Percentiles rank a stretch among this genome's conserved stretches.
phyloP scores from a whole-genome alignment of 2,113 vertebrate genomes.

The Chunga burmeisteri region DNA sequence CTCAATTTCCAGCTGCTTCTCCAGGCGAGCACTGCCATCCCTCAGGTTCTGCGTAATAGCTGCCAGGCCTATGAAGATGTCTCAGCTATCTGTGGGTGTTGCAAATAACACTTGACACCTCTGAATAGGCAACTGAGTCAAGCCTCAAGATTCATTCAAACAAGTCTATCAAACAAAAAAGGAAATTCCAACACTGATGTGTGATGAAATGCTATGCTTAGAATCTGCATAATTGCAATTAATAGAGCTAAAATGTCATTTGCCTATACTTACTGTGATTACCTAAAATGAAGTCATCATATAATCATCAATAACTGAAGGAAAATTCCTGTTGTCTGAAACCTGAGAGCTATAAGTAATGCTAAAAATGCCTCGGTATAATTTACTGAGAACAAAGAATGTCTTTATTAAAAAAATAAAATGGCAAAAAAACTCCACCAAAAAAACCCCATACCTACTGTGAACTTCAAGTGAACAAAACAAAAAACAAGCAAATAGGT shows the following conservation, averaged over 20 bases:
- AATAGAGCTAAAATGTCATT: not conserved
- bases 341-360: not conserved
- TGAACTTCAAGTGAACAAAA: not conserved
- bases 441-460: not conserved
- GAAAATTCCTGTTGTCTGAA: not conserved
- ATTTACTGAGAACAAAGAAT: not conserved
- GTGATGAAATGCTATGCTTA: not conserved
- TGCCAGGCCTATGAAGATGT: not conserved
- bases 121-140: conserved; percentile 5
- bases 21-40: not conserved
- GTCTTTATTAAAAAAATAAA: not conserved
- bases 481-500: not conserved
- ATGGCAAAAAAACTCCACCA: not conserved
- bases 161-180: not conserved
- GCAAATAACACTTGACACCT: not conserved
- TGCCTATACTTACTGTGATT: not conserved
- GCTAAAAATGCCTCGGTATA: not conserved
- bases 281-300: not conserved
- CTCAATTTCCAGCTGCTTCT: not conserved
- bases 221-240: not conserved
- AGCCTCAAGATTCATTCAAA: not conserved
- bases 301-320: not conserved
- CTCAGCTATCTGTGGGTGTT: not conserved
- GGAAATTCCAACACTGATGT: not conserved
- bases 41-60: not conserved